Evolutionary conservation across 2,797 vertebrate species (phyloP).

Genomic region (Danio choprae): DNA sequence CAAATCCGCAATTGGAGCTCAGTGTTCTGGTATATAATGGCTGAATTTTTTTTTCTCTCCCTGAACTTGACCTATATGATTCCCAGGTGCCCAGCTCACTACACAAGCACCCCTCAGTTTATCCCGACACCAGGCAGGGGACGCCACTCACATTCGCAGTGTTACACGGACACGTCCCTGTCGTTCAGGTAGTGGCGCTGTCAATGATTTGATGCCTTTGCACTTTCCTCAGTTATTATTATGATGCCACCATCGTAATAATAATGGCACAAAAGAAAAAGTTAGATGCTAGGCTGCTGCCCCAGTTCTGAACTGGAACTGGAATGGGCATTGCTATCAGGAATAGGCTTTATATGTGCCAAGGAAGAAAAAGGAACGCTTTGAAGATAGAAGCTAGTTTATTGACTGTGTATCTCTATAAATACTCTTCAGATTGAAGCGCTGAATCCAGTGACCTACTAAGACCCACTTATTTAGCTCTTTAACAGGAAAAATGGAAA

Average conservation of each 20-base stretch:
- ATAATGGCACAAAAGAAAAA: constrained; percentile 51
- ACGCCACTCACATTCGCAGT: constrained; percentile 99
- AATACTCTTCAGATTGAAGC: constrained; percentile 18
- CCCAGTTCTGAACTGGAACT: constrained; percentile 2
- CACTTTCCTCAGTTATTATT: constrained; percentile 63
- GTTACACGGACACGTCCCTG: constrained; percentile 99
- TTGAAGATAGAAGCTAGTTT: constrained; percentile 15
- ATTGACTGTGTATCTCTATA: constrained; percentile 57
- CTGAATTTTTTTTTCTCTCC: constrained; percentile 67
- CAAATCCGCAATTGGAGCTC: constrained; percentile 64
- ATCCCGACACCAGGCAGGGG: constrained; percentile 98
- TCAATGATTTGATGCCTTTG: constrained; percentile 58
- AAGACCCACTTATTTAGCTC: constrained; percentile 30
- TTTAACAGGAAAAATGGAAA: constrained; percentile 36
- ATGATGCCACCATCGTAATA: constrained; percentile 63
- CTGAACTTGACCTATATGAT: constrained; percentile 72
- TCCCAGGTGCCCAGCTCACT: constrained; percentile 98
- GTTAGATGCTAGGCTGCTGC: constrained; percentile 15
- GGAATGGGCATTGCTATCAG: not conserved
- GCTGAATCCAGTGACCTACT: constrained; percentile 40
- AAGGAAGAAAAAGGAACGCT: constrained; percentile 6
- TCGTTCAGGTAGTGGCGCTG: constrained; percentile 92
- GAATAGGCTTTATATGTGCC: constrained; percentile 11
- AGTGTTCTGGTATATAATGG: constrained; percentile 72
- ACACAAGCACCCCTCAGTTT: constrained; percentile 99